A percentile compares a stretch with the other conserved stretches of the same genome.
Evolutionary conservation across 2,888 invertebrate species (phyloP).

Genomic region (Clusia tigrina): DNA sequence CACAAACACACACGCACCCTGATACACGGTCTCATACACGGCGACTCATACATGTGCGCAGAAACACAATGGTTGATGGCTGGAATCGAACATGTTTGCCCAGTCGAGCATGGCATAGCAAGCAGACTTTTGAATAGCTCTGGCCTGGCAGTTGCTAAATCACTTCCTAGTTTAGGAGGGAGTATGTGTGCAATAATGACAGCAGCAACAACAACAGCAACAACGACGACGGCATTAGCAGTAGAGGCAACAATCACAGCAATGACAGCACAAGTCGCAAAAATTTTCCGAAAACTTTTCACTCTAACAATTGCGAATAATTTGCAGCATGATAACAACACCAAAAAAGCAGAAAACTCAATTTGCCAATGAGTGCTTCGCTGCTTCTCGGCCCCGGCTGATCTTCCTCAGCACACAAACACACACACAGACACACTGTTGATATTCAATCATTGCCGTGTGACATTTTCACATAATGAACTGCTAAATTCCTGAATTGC

Average conservation of each 20-base stretch:
- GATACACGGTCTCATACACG: neutral
- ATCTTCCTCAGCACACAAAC: neutral
- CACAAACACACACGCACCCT: neutral
- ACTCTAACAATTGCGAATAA: too few relatives aligned
- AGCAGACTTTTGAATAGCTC: slow-evolving; percentile 27
- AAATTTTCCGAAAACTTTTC: too few relatives aligned
- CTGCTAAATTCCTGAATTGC: slow-evolving; percentile 48
- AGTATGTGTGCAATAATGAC: too few relatives aligned
- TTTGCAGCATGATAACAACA: neutral
- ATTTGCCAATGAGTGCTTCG: too few relatives aligned
- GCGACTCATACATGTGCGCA: too few relatives aligned
- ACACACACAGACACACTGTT: too few relatives aligned
- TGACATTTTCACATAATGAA: slow-evolving; percentile 59
- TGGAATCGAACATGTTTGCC: neutral
- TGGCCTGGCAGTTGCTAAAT: neutral
- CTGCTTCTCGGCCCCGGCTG: too few relatives aligned
- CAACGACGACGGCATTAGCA: too few relatives aligned
- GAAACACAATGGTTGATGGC: neutral
- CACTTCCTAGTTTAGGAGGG: neutral
- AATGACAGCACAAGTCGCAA: too few relatives aligned
- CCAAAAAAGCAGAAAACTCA: too few relatives aligned
- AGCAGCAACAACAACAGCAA: too few relatives aligned
- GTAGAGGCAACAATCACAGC: neutral
- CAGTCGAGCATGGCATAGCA: neutral
- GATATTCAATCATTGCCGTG: slow-evolving; percentile 30